Conservation (phyloP, 2,888 invertebrate species). For the Cantharis nigra region DNA sequence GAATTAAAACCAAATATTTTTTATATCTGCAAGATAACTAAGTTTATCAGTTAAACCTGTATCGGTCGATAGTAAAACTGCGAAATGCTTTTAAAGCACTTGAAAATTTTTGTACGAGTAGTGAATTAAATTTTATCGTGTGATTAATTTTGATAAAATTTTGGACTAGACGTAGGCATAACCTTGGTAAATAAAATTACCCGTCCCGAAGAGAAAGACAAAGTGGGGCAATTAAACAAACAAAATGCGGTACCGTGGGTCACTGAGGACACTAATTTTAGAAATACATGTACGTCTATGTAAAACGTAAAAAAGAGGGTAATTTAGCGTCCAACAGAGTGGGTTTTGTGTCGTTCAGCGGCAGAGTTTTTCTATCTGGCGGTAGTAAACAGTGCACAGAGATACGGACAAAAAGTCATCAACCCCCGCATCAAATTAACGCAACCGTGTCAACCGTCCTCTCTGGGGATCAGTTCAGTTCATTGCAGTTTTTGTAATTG, state of each 20-base stretch:
- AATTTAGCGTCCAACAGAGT: slow-evolving; percentile 29
- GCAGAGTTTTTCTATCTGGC: slow-evolving; percentile 24
- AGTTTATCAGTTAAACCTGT: not conserved
- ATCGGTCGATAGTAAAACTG: not conserved
- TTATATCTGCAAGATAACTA: not conserved
- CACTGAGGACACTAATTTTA: slow-evolving; percentile 22
- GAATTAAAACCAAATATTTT: not conserved
- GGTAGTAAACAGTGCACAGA: slow-evolving; percentile 30
- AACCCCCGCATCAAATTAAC: slow-evolving; percentile 31
- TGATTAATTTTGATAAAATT: not conserved
- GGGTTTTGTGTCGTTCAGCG: slow-evolving; percentile 28
- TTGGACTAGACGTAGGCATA: not conserved
- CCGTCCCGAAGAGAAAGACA: slow-evolving; percentile 16
- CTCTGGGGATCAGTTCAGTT: slow-evolving; percentile 25
- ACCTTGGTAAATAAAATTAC: not conserved
- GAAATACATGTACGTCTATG: slow-evolving; percentile 26
- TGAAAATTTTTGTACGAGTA: not conserved
- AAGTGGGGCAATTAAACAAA: slow-evolving; percentile 27
- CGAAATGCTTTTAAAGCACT: not conserved
- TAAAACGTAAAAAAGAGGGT: slow-evolving; percentile 30
- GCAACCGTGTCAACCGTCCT: slow-evolving; percentile 27
- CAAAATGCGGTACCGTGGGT: slow-evolving; percentile 22
- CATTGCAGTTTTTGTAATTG: slow-evolving; percentile 22
- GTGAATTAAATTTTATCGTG: not conserved
- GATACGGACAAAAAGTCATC: slow-evolving; percentile 33